phyloP scores from a whole-genome alignment of 2,888 invertebrate genomes.

The Melanargia galathea region DNA sequence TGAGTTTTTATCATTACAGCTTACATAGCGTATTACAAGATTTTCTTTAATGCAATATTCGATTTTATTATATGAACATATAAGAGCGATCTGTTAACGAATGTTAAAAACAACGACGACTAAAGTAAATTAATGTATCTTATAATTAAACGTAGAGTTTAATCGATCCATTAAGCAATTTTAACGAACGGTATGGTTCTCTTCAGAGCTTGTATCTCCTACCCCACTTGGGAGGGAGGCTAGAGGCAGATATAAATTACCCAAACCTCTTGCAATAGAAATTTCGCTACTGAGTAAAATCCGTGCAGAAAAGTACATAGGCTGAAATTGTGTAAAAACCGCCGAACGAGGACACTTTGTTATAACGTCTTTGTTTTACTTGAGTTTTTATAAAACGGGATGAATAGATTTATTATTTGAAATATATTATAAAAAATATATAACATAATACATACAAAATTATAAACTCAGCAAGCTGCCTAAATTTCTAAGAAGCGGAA shows the following conservation, averaged over 20 bases:
- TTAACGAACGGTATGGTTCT: conserved; percentile 70
- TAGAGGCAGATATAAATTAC: conserved; percentile 79
- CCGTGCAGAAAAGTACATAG: conserved; percentile 68
- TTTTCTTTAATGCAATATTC: too few relatives aligned
- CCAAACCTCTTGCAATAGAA: conserved; percentile 76
- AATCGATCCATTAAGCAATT: conserved; percentile 77
- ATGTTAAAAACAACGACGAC: conserved; percentile 21
- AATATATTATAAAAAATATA: not conserved
- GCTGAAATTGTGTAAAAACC: conserved; percentile 66
- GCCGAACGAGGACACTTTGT: conserved; percentile 60
- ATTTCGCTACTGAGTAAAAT: conserved; percentile 69
- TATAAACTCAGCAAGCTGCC: not conserved
- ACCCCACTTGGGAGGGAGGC: conserved; percentile 53
- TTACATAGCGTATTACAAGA: not conserved
- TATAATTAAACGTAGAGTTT: conserved; percentile 66
- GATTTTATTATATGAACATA: too few relatives aligned
- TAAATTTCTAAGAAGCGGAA: not conserved
- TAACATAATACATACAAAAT: not conserved
- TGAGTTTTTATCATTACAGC: too few relatives aligned
- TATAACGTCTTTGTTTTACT: conserved; percentile 29
- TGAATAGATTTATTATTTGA: not conserved
- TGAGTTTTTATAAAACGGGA: not conserved
- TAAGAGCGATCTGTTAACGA: conserved; percentile 2
- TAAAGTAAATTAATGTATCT: conserved; percentile 57
- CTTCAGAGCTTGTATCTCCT: conserved; percentile 63